Conservation (phyloP, 2,888 invertebrate species). For the Hydroisotoma schaefferi region DNA sequence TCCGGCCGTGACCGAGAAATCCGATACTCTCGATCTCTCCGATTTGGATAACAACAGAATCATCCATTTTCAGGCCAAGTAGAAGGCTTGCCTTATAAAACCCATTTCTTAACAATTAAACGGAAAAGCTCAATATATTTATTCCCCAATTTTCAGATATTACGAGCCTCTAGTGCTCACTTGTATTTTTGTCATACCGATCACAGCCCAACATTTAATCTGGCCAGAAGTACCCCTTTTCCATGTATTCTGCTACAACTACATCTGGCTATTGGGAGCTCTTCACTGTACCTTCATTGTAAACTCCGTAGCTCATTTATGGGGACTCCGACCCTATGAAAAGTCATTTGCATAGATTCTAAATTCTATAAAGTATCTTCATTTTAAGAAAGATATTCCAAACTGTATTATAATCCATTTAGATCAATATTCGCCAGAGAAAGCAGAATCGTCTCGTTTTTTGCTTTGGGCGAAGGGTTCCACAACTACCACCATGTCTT, state of each 20-base stretch:
- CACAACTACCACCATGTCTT: slow-evolving; percentile 93
- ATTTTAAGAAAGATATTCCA: too few relatives aligned
- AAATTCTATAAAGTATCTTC: too few relatives aligned
- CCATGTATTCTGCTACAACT: background rate
- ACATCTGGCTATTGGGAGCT: background rate
- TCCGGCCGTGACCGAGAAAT: slow-evolving; percentile 79
- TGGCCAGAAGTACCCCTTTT: background rate
- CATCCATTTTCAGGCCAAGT: slow-evolving; percentile 80
- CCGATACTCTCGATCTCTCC: slow-evolving; percentile 75
- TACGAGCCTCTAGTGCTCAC: background rate
- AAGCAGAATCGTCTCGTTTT: slow-evolving; percentile 1
- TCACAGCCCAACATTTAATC: background rate
- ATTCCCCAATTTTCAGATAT: slow-evolving; percentile 8
- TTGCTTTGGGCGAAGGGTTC: slow-evolving; percentile 61
- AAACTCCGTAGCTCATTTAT: slow-evolving; percentile 11
- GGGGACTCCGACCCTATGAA: slow-evolving; percentile 39
- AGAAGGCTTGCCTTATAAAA: background rate
- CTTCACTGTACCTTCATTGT: background rate
- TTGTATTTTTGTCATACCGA: background rate
- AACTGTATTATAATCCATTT: too few relatives aligned
- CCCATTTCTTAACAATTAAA: background rate
- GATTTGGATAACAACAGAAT: slow-evolving; percentile 79
- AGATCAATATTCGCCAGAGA: slow-evolving; percentile 1
- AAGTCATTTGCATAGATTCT: too few relatives aligned
- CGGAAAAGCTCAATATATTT: background rate